phyloP scores from a whole-genome alignment of 2,888 invertebrate species.

The Caenorhabditis sulstoni region DNA sequence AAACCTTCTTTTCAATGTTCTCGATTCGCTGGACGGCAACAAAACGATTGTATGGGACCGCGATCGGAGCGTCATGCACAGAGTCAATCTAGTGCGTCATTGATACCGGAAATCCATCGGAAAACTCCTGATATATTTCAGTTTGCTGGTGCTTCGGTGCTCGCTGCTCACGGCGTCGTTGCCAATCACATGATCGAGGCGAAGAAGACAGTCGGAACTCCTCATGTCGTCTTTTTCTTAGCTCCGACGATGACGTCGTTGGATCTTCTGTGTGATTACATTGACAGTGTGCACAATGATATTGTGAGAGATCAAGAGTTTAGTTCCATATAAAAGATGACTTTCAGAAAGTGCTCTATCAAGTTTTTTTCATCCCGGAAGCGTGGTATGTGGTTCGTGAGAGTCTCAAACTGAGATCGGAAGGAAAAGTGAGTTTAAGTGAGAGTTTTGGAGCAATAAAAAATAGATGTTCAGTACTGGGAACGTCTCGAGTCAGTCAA shows the following conservation, averaged over 20 bases:
- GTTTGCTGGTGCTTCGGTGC: constrained; percentile 59
- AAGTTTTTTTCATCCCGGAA: constrained; percentile 72
- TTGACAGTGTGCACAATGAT: constrained; percentile 58
- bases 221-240: constrained; percentile 64
- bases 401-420: constrained; percentile 59
- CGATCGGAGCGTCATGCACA: constrained; percentile 69
- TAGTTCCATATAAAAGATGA: too few species aligned
- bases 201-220: constrained; percentile 32
- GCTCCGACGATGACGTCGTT: constrained; percentile 61
- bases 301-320: too few species aligned
- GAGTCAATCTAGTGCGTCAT: constrained; percentile 71
- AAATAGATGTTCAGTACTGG: too few species aligned
- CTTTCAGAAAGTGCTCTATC: constrained; percentile 66
- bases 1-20: constrained; percentile 70
- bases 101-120: neutral
- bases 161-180: constrained; percentile 60
- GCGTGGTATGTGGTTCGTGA: constrained; percentile 71
- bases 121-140: constrained; percentile 28
- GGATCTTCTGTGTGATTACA: constrained; percentile 63
- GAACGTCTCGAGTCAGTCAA: constrained; percentile 67
- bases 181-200: constrained; percentile 59
- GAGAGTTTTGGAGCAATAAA: neutral
- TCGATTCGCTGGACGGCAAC: constrained; percentile 73
- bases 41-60: constrained; percentile 77
- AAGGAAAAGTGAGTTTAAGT: constrained; percentile 49